phyloP scores from a whole-genome alignment of 2,113 vertebrate genomes.

The Apteryx mantelli region DNA sequence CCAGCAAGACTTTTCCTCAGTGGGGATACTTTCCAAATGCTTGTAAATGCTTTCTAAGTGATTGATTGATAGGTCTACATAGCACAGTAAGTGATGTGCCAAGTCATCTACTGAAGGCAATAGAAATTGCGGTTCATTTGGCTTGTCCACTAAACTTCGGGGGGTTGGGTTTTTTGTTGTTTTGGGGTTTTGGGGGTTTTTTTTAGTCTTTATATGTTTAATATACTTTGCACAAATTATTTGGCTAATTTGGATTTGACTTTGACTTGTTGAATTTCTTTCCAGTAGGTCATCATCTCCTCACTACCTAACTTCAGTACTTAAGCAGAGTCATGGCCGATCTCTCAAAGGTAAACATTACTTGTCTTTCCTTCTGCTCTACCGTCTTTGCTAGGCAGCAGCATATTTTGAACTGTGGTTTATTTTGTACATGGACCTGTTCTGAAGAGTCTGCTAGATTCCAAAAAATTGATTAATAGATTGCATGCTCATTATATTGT shows the following conservation, averaged over 20 bases:
- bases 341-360: constrained; percentile 89
- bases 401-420: not conserved
- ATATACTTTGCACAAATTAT: not conserved
- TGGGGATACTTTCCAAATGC: not conserved
- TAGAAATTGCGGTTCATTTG: not conserved
- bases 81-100: not conserved
- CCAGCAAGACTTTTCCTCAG: not conserved
- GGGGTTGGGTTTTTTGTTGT: not conserved
- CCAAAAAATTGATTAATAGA: not conserved
- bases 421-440: not conserved
- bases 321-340: constrained; percentile 86
- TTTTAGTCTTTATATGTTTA: not conserved
- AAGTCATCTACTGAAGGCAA: not conserved
- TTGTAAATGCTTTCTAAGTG: not conserved
- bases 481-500: accelerated
- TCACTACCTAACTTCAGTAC: constrained; percentile 85
- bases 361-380: not conserved
- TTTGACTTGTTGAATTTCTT: constrained; percentile 59
- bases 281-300: constrained; percentile 91
- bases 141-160: not conserved
- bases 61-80: too few species aligned
- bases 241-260: not conserved
- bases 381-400: not conserved
- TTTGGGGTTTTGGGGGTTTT: not conserved
- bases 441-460: not conserved